Evolutionary conservation across 2,113 vertebrate species (phyloP), one percentile per base, ranked within the genome.

Genomic region (Empidonax traillii): DNA sequence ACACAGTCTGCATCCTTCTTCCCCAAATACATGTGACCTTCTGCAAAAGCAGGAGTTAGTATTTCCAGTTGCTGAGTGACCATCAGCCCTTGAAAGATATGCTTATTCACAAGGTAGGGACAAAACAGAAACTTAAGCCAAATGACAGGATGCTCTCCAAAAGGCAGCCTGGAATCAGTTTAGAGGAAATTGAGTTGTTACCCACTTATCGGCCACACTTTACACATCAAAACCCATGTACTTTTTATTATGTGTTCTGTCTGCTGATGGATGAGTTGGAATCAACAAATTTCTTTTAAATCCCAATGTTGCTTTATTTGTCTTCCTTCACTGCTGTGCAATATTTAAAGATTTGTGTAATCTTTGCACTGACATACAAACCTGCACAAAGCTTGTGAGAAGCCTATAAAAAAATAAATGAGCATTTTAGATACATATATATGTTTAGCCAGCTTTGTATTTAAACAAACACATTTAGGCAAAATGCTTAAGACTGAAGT

Each of bases 11-110:
- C 0, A 0, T 87, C 76, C 47, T 81, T 96, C 95, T 96, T 96
- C 67, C 93, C 81, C 76, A 97, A 94, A 97, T 67, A 83, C 61
- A 81, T 12, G 20, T 92, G 95, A 81, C 90, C 85, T 95, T 97
- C 88, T 94, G 91, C 75, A 93, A 80, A 76, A 74, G 41, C 2
- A 27, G 59, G 75, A 87, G 78, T 69, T 51, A 10, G 6, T 12
- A 37, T 28, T 92, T 77, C 83, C 59, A 92, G 28, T 7, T 71
- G 53, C 16, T 44, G 69, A 89, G 61, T 61, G 75, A 37, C 76
- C 81, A 82, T 33, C 44, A 90, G 78, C 37, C 67, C 79, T 46
- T 37, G 58, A 59, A 71, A 22, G 24, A 41, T 67, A 52, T 30
- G 28, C 56, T 89, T 85, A 49, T 52, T 68, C 51, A 59, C 0